These are phyloP conservation scores for Naso thynnoides DNA, from an alignment of 2,797 vertebrate species.

Conservation along the genomic window DNA sequence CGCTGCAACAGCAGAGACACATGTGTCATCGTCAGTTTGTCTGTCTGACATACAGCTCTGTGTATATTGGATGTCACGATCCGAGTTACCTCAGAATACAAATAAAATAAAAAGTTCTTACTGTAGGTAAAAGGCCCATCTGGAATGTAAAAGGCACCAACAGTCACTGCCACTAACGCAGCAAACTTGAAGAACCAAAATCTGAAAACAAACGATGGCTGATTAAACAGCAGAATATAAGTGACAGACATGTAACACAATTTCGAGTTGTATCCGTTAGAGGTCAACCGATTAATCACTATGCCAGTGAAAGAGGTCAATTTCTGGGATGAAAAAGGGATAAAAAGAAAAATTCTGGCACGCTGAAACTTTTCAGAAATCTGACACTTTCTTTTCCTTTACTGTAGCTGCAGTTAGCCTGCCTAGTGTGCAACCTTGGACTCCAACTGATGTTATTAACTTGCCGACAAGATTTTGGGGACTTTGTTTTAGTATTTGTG, in stretches of 20 bases:
- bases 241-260: not conserved
- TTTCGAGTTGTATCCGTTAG: no score
- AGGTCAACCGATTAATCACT: no score
- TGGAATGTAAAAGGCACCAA: slow-evolving; percentile 95
- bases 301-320: no score
- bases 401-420: no score
- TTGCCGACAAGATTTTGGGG: no score
- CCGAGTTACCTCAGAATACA: not conserved
- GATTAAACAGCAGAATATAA: slow-evolving; percentile 1
- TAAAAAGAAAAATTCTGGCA: no score
- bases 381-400: no score
- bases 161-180: slow-evolving; percentile 89
- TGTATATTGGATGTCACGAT: not conserved
- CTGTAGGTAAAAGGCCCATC: slow-evolving; percentile 88
- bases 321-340: no score
- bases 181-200: slow-evolving; percentile 97
- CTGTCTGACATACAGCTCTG: not conserved
- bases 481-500: no score
- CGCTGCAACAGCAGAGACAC: slow-evolving; percentile 72
- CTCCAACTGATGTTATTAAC: no score
- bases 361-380: no score
- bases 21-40: not conserved
- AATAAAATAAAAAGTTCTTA: slow-evolving; percentile 58
- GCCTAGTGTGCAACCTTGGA: no score
- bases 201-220: slow-evolving; percentile 75